phyloP scores from a whole-genome alignment of 64 coral and sea anemone genomes.

The Montipora capricornis region DNA sequence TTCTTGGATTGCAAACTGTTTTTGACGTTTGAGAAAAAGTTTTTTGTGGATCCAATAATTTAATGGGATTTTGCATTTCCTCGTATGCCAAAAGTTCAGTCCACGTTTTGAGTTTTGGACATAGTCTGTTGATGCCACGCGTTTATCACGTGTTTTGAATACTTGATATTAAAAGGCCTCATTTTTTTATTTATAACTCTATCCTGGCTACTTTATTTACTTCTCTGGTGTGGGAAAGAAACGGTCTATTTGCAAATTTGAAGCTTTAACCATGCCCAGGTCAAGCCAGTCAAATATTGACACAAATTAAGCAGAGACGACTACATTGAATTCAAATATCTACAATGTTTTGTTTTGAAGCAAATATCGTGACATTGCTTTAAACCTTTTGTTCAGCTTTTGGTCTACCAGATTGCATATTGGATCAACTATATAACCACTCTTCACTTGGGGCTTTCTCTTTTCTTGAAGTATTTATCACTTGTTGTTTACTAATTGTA shows the following conservation, averaged over 20 bases:
- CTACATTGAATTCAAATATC: conserved; percentile 6
- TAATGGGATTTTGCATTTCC: not conserved
- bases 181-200: not conserved
- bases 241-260: not conserved
- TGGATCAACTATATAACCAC: not conserved
- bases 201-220: not conserved
- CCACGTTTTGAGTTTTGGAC: not conserved
- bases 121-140: not conserved
- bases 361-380: not conserved
- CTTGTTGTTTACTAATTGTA: too few relatives aligned
- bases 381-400: not conserved
- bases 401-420: not conserved
- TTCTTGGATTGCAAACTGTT: too few relatives aligned
- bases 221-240: not conserved
- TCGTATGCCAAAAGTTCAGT: not conserved
- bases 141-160: not conserved
- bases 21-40: too few relatives aligned
- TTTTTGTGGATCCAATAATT: not conserved
- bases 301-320: not conserved
- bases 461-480: not conserved
- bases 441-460: not conserved
- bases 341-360: not conserved
- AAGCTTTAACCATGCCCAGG: not conserved
- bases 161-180: not conserved
- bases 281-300: not conserved